These are phyloP conservation scores for Arizona elegans DNA, from an alignment of 2,113 vertebrate genomes.

Conservation along the genomic window DNA sequence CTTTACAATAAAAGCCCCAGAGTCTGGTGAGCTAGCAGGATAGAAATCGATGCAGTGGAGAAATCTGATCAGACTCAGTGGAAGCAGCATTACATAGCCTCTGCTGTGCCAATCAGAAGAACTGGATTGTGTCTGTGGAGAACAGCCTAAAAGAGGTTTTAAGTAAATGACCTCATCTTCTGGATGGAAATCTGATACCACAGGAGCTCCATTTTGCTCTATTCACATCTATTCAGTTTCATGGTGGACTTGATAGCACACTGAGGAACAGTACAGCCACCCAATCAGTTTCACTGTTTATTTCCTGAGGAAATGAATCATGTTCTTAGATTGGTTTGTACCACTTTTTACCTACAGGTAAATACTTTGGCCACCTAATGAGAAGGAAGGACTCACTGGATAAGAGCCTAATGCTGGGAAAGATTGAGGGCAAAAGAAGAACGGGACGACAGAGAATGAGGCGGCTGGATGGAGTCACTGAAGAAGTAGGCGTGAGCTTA, in stretches of 20 bases:
- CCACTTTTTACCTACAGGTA: neutral
- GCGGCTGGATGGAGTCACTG: too few relatives aligned
- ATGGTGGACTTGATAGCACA: neutral
- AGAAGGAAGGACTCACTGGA: too few relatives aligned
- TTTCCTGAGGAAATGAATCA: neutral
- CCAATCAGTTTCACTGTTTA: neutral
- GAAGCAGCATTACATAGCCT: neutral
- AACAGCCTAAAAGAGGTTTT: neutral
- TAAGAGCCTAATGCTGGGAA: too few relatives aligned
- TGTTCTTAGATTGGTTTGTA: neutral
- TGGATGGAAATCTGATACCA: neutral
- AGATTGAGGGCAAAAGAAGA: too few relatives aligned
- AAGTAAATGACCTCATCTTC: neutral
- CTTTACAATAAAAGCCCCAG: neutral
- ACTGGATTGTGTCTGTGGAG: neutral
- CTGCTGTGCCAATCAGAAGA: neutral
- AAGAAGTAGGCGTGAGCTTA: too few relatives aligned
- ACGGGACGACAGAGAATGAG: too few relatives aligned
- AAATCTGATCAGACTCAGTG: neutral
- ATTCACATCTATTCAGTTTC: neutral
- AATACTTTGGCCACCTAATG: too few relatives aligned
- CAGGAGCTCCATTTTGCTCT: neutral
- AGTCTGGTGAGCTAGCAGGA: neutral
- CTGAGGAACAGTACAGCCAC: neutral
- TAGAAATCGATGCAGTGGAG: neutral